A percentile compares a stretch with the other conserved stretches of the same genome.
These are phyloP conservation scores for Esox niger DNA, from an alignment of 2,113 vertebrate species.

Conservation along the genomic window DNA sequence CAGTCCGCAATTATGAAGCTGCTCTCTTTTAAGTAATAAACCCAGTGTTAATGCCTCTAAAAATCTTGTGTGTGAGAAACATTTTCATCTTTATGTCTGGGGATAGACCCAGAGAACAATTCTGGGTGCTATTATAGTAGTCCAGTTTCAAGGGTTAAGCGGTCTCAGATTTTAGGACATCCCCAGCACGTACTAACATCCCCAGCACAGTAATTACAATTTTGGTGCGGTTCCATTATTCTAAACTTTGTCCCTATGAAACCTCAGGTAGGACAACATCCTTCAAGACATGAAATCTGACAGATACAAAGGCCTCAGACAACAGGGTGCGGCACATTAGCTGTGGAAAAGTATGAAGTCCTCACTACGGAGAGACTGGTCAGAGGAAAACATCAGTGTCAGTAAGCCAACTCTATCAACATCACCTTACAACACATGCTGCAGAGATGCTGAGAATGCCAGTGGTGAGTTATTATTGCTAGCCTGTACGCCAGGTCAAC, in stretches of 20 bases:
- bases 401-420: too few relatives aligned
- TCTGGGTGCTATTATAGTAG: background rate
- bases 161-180: background rate
- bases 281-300: constrained; percentile 72
- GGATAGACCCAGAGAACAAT: too few relatives aligned
- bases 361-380: too few relatives aligned
- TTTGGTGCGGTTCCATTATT: constrained; percentile 57
- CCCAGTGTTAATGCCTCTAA: constrained; percentile 40
- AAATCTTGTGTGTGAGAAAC: constrained; percentile 38
- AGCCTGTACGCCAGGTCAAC: too few relatives aligned
- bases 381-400: too few relatives aligned
- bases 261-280: constrained; percentile 66
- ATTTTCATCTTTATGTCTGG: background rate
- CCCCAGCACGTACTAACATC: background rate
- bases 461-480: too few relatives aligned
- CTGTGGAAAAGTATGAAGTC: too few relatives aligned
- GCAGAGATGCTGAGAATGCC: too few relatives aligned
- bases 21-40: constrained; percentile 26
- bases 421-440: too few relatives aligned
- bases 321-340: too few relatives aligned
- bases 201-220: constrained; percentile 15
- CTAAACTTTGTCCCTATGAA: constrained; percentile 67
- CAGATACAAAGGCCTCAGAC: too few relatives aligned
- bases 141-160: background rate
- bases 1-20: constrained; percentile 43